Evolutionary conservation across 2,797 vertebrate genomes (phyloP).

Genomic region (Chiloscyllium punctatum): DNA sequence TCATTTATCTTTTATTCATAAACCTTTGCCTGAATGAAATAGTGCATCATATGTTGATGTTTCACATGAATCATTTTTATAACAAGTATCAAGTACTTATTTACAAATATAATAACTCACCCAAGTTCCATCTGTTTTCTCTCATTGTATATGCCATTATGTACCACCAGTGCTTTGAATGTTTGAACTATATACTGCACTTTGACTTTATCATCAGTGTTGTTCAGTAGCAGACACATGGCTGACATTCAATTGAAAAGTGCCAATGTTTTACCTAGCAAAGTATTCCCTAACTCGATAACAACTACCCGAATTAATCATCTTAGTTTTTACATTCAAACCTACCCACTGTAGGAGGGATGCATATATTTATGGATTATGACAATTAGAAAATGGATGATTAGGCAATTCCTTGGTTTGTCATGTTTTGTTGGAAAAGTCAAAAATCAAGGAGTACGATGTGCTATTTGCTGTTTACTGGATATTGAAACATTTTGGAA

Average conservation of each 20-base stretch:
- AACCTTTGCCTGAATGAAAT: slow-evolving; percentile 3
- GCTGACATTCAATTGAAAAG: background rate
- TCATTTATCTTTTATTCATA: slow-evolving; percentile 33
- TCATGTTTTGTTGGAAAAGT: too few relatives aligned
- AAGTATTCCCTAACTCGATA: background rate
- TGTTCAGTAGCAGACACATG: too few relatives aligned
- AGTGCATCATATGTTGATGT: slow-evolving; percentile 20
- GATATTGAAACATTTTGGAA: too few relatives aligned
- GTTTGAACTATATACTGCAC: background rate
- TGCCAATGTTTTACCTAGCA: background rate
- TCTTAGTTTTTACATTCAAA: background rate
- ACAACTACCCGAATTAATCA: background rate
- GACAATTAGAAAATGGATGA: too few relatives aligned
- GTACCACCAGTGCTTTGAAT: background rate
- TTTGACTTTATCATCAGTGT: background rate
- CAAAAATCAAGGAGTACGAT: too few relatives aligned
- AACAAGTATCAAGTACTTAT: slow-evolving; percentile 16
- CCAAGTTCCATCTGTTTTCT: background rate
- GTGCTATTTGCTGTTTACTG: too few relatives aligned
- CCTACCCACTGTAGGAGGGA: background rate
- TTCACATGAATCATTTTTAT: slow-evolving; percentile 35
- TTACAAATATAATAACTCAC: slow-evolving; percentile 17
- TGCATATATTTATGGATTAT: too few relatives aligned
- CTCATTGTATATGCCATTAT: background rate
- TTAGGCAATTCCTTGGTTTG: too few relatives aligned